Evolutionary conservation across 2,797 vertebrate species (phyloP), one percentile per base, ranked within the genome.

Genomic region (Hypotaenidia okinawae): DNA sequence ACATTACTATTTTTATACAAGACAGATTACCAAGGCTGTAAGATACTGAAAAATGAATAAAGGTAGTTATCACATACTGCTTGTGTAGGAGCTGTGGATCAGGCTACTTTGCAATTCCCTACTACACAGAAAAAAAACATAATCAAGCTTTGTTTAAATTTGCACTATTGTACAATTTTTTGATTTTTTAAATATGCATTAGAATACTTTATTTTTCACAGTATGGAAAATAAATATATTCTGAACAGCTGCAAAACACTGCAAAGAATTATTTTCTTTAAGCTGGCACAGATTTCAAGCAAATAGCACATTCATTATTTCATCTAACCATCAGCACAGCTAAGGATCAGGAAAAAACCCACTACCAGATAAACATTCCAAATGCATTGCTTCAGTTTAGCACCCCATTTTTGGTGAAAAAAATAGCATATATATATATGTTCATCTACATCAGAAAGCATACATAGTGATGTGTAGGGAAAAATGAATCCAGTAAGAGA

Each of bases 261-360:
- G 30, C 77, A 68, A 91, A 93, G n/a, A 94, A 79, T 45, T 59
- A 84, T 66, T 54, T 49, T 51, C 69, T 95, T 51, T 88, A 92
- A 90, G 51, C 35, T 89, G 63, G 43, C 35, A 69, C 55, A 69
- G 58, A 61, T 93, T 93, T 87, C 55, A 84, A 72, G 77, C 45
- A 87, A 57, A 63, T 2, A 80, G 54, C 81, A 84, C 6, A 59
- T 69, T 75, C 67, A 67, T 78, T 81, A 85, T 63, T 94, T 70
- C 25, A 69, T 68, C 79, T 92, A 77, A 74, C 55, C 91, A 84
- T 19, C 32, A 78, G 41, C 41, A 73, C 13, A 55, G 39, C 7
- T 57, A 88, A 62, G 55, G 13, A 70, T 33, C 57, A 52, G 27
- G 32, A 6, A 8, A 74, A 75, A 73, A 59, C 10, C 5, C 0